Evolutionary conservation across 2,797 vertebrate genomes (phyloP).

Genomic region (Sphenopsis melanotis): DNA sequence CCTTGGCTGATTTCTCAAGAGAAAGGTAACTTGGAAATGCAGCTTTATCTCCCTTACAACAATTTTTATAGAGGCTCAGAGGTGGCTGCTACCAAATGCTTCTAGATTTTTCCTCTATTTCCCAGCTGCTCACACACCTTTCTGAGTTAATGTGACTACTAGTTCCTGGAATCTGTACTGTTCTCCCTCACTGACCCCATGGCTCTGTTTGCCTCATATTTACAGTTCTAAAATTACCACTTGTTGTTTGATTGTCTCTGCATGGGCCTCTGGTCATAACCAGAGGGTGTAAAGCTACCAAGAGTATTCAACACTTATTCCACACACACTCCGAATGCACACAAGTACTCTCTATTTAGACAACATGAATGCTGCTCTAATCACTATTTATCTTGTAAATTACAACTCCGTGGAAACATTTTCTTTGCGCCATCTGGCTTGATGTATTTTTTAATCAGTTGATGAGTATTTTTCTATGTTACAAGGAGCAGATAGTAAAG

Average conservation of each 20-base stretch:
- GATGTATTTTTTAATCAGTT: slow-evolving; percentile 28
- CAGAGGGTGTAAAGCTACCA: neutral
- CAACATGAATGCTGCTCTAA: slow-evolving; percentile 12
- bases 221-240: neutral
- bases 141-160: neutral
- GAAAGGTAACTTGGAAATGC: neutral
- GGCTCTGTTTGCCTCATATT: neutral
- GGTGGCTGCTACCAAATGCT: neutral
- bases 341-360: slow-evolving; percentile 4
- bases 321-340: neutral
- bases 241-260: neutral
- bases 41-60: neutral
- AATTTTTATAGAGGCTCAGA: neutral
- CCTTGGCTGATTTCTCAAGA: neutral
- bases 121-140: neutral
- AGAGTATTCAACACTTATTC: neutral
- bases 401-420: neutral
- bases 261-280: neutral
- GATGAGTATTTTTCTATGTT: slow-evolving; percentile 16
- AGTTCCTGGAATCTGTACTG: neutral
- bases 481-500: neutral
- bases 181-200: neutral
- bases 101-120: neutral
- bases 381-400: slow-evolving; percentile 36
- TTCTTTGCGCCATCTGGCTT: slow-evolving; percentile 5